Evolutionary conservation across 1,140 invertebrate species (phyloP), one percentile per base, ranked within the genome.

Genomic region (Aphelenchoides avenae): DNA sequence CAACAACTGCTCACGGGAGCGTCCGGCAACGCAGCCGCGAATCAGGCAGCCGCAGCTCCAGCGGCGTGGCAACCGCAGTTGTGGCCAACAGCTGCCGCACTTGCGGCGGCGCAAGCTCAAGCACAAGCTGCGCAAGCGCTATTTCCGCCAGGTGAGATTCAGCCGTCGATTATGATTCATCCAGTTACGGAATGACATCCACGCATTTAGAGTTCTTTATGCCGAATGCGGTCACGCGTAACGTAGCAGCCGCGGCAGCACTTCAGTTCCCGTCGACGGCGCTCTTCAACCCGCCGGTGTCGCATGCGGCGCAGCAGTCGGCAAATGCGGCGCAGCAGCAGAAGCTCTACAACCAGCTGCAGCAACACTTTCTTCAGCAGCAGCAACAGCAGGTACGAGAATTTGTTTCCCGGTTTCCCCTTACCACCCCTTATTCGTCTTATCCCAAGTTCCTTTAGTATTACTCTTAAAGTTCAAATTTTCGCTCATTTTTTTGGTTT

Each of bases 301-400:
- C 43, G n/a, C n/a, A 18, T 11, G 18, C n/a, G 13, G 26, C 29
- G 13, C 43, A 46, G 15, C 43, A 46, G 27, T n/a, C 15, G 24
- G 48, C 48, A 20, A 22, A n/a, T 46, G 41, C 48, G n/a, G 42
- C 42, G 9, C 42, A 44, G 26, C 34, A 36, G 34, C 34, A 36
- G 18, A 13, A 36, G 18, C 34, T 13, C 13, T n/a, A 36, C 48
- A 51, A 51, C 24, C 48, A 51, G 48, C 51, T 51, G 9, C 48
- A 51, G n/a, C 22, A 46, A 29, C n/a, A n/a, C n/a, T 46, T 51
- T 40, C 13, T 44, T 3, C 48, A 51, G 31, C 48, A 51, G 30
- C 48, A 51, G 31, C 48, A 51, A 51, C 48, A 51, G 51, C 48
- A 51, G n/a, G 30, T 43, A 51, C 20, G 3, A 3, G n/a, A 26